Evolutionary conservation across 2,797 vertebrate species (phyloP).

Genomic region (Merluccius polli): DNA sequence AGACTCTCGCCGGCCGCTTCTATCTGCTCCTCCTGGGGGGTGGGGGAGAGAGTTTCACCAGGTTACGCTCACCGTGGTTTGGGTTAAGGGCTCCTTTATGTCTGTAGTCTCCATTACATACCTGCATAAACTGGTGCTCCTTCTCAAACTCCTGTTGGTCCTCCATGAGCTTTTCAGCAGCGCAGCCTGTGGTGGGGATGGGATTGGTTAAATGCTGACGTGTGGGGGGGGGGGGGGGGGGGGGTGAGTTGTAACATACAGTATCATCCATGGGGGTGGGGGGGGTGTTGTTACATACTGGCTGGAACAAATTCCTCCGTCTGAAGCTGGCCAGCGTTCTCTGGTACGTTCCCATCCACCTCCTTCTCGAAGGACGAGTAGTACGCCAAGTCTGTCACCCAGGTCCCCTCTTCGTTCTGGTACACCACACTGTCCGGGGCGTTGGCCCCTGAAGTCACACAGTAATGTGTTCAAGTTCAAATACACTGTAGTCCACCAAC

Average conservation of each 20-base stretch:
- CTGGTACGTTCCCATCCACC: slow-evolving; percentile 49
- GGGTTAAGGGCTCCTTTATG: not conserved
- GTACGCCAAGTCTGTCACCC: slow-evolving; percentile 97
- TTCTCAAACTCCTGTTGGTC: slow-evolving; percentile 93
- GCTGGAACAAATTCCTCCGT: slow-evolving; percentile 83
- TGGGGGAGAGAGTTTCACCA: slow-evolving; percentile 1
- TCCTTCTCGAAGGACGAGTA: slow-evolving; percentile 89
- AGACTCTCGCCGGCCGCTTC: slow-evolving; percentile 60
- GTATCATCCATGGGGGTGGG: not conserved
- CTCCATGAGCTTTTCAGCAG: slow-evolving; percentile 82
- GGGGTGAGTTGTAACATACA: not conserved
- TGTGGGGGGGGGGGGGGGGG: not conserved
- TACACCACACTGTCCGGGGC: slow-evolving; percentile 79
- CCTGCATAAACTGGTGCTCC: slow-evolving; percentile 89
- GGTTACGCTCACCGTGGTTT: not conserved
- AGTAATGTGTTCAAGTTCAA: not conserved
- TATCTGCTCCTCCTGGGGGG: slow-evolving; percentile 81
- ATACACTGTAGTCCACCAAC: not conserved
- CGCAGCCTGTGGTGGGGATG: slow-evolving; percentile 72
- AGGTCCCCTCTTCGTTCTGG: slow-evolving; percentile 93
- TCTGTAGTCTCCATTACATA: slow-evolving; percentile 41
- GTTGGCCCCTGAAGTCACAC: slow-evolving; percentile 48
- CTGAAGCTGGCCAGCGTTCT: slow-evolving; percentile 49
- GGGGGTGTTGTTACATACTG: slow-evolving; percentile 73
- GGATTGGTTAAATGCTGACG: not conserved